A percentile compares a stretch with the other conserved stretches of the same genome.
phyloP scores from a whole-genome alignment of 2,888 invertebrate genomes.

The Charanyca ferruginea region DNA sequence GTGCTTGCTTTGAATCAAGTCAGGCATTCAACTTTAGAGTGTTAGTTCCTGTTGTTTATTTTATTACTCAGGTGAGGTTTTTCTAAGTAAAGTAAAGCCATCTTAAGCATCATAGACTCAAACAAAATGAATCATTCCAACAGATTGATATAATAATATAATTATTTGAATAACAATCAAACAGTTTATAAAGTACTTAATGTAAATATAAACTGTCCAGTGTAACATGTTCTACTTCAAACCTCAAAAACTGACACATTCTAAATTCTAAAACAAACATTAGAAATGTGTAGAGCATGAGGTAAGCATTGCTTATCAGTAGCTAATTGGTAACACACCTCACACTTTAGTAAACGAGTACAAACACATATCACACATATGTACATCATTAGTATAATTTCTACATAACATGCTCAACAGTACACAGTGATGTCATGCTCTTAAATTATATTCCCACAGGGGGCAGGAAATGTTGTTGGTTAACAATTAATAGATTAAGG shows the following conservation, averaged over 20 bases:
- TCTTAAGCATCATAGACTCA: background rate
- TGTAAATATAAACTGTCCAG: conserved; percentile 1
- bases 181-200: conserved; percentile 1
- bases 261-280: conserved; percentile 17
- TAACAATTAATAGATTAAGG: conserved; percentile 26
- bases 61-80: conserved; percentile 27
- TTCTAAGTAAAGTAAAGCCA: conserved; percentile 13
- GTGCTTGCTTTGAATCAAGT: conserved; percentile 73
- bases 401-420: conserved; percentile 54
- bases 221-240: background rate
- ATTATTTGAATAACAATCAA: conserved; percentile 20
- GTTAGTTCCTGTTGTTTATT: conserved; percentile 52
- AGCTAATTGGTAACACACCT: conserved; percentile 49
- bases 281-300: conserved; percentile 41
- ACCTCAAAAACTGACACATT: conserved; percentile 1
- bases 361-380: conserved; percentile 30
- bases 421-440: conserved; percentile 73
- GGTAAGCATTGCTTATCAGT: conserved; percentile 59
- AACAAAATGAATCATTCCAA: conserved; percentile 10
- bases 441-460: conserved; percentile 68
- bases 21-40: conserved; percentile 73
- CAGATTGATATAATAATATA: conserved; percentile 7
- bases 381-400: conserved; percentile 37
- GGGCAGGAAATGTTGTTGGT: conserved; percentile 61
- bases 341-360: conserved; percentile 43